These are phyloP conservation scores for Drosophila robusta DNA, from an alignment of 2,888 invertebrate genomes.

Conservation along the genomic window DNA sequence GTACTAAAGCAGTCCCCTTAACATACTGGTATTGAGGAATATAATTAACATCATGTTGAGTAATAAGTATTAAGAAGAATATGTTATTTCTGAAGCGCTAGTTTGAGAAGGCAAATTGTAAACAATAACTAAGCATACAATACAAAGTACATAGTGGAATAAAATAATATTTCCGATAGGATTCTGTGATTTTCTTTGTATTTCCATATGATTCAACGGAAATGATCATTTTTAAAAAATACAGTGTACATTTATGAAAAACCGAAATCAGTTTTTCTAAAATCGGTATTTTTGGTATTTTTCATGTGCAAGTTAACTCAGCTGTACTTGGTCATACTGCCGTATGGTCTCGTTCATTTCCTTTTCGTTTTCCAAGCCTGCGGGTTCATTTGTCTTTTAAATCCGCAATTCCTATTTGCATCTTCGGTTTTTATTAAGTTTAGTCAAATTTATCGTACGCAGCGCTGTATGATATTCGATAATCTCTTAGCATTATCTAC, in stretches of 20 bases:
- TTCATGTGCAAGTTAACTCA: neutral
- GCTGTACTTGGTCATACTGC: conserved; percentile 20
- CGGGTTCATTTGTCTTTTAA: neutral
- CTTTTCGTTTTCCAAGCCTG: neutral
- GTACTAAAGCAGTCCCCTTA: no score
- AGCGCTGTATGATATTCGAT: neutral
- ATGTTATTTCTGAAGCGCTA: no score
- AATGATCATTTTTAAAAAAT: no score
- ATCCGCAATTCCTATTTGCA: conserved; percentile 13
- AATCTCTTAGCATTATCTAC: neutral
- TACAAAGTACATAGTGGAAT: no score
- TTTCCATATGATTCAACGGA: no score
- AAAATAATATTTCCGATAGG: no score
- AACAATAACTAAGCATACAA: no score
- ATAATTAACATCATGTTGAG: no score
- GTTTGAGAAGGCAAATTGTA: no score
- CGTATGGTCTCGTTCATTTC: conserved; percentile 35
- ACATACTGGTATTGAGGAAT: neutral
- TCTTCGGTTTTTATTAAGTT: conserved; percentile 8
- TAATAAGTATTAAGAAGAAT: no score
- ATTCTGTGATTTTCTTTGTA: no score
- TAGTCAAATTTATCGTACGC: neutral
- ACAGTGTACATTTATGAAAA: no score
- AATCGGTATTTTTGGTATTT: conserved; percentile 15
- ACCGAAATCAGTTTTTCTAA: neutral